Conservation (phyloP, 2,888 invertebrate species). For the Dasysyrphus tricinctus region DNA sequence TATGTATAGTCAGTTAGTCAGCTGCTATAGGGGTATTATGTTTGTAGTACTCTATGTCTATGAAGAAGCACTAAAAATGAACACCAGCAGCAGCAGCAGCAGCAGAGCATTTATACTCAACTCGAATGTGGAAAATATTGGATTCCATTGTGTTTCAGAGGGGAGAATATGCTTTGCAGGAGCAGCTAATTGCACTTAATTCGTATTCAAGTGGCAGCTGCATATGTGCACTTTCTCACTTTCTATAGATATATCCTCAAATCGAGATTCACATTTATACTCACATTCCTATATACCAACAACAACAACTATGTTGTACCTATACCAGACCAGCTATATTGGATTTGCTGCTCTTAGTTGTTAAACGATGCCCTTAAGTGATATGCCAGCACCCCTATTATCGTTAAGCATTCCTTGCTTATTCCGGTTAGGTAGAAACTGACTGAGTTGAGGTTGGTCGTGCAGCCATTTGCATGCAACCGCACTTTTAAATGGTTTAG, state of each 20-base stretch:
- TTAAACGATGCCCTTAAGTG: constrained; percentile 63
- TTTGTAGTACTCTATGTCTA: no score
- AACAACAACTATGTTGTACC: background rate
- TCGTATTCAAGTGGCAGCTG: constrained; percentile 68
- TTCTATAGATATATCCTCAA: constrained; percentile 1
- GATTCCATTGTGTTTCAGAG: constrained; percentile 49
- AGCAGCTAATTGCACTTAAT: constrained; percentile 72
- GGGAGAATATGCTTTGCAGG: background rate
- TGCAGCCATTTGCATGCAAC: constrained; percentile 59
- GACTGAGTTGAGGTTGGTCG: constrained; percentile 20
- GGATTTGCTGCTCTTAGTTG: constrained; percentile 27
- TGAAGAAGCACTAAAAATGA: constrained; percentile 61
- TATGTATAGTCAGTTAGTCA: constrained; percentile 2
- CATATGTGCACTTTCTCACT: constrained; percentile 24
- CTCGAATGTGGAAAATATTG: constrained; percentile 50
- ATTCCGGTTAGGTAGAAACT: constrained; percentile 10
- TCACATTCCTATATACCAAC: constrained; percentile 22
- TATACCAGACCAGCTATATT: constrained; percentile 6
- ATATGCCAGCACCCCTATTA: constrained; percentile 62
- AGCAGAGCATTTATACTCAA: background rate
- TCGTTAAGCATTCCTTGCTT: constrained; percentile 46
- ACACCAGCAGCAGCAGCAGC: constrained; percentile 9
- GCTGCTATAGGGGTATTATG: background rate
- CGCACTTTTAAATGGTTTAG: constrained; percentile 40
- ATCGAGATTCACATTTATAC: constrained; percentile 15